Percentiles rank a stretch among this genome's conserved stretches.
Evolutionary conservation across 2,797 vertebrate species (phyloP).

Genomic region (Coreius guichenoti): DNA sequence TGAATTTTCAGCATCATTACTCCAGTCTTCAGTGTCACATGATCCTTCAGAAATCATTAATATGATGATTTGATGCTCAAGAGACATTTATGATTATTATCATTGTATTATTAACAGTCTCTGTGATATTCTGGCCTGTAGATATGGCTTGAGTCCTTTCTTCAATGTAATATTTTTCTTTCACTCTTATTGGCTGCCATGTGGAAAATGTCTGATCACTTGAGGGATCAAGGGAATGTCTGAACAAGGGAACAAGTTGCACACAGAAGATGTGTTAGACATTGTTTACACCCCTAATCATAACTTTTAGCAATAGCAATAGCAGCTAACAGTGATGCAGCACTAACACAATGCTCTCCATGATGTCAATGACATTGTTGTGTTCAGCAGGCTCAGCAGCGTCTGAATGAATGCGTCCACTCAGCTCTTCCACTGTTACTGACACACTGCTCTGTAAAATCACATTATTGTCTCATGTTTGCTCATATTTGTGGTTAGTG

Average conservation of each 20-base stretch:
- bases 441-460: neutral
- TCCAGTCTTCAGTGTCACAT: neutral
- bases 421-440: neutral
- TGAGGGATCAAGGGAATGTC: no score
- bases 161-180: neutral
- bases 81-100: neutral
- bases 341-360: conserved; percentile 1
- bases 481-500: neutral
- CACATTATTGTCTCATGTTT: neutral
- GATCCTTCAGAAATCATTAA: neutral
- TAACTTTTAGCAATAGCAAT: neutral
- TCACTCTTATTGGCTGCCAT: neutral
- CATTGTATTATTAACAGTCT: neutral
- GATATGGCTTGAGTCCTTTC: neutral
- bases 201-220: neutral
- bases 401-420: conserved; percentile 18
- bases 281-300: neutral
- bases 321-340: neutral
- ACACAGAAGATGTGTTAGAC: neutral
- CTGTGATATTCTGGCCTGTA: neutral
- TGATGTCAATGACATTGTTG: conserved; percentile 22
- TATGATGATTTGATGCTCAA: neutral
- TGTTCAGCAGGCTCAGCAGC: conserved; percentile 25
- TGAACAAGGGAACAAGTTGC: neutral
- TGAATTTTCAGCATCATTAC: neutral